Percentiles rank a stretch among this genome's conserved stretches.
Conservation (phyloP, 2,888 invertebrate species). For the Pegoplata infirma region DNA sequence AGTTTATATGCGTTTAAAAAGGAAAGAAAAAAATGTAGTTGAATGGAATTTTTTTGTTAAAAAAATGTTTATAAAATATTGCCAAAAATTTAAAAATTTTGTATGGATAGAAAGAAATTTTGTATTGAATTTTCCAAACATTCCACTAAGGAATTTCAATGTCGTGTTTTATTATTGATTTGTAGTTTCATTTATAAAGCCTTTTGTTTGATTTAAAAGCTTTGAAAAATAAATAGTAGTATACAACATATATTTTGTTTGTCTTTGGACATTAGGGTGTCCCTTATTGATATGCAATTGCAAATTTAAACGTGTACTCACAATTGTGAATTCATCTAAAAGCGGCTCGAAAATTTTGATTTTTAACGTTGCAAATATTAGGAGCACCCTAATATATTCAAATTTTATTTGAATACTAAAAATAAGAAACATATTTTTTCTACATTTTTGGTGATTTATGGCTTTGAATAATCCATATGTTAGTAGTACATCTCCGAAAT, state of each 20-base stretch:
- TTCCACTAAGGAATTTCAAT: conserved; percentile 51
- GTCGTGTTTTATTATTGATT: conserved; percentile 61
- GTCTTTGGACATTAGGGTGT: too few species aligned
- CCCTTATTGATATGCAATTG: too few species aligned
- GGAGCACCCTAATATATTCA: too few species aligned
- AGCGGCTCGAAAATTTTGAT: too few species aligned
- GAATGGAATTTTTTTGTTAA: conserved; percentile 1
- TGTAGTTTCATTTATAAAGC: conserved; percentile 58
- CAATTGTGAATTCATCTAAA: too few species aligned
- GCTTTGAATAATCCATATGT: conserved; percentile 48
- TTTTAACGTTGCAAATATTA: too few species aligned
- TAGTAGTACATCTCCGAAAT: conserved; percentile 50
- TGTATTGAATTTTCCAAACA: too few species aligned
- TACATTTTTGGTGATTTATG: conserved; percentile 49
- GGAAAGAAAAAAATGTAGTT: conserved; percentile 40
- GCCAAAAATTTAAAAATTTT: conserved; percentile 1
- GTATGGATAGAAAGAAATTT: too few species aligned
- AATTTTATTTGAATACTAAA: too few species aligned
- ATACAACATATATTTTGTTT: too few species aligned
- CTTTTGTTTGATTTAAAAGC: conserved; percentile 56
- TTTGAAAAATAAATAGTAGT: conserved; percentile 14
- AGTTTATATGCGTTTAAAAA: conserved; percentile 62
- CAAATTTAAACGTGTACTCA: too few species aligned
- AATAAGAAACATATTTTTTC: too few species aligned
- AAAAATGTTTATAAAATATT: conserved; percentile 16